A percentile compares a stretch with the other conserved stretches of the same genome.
phyloP scores from a whole-genome alignment of 1,140 invertebrate species.

The Odontomachus brunneus region DNA sequence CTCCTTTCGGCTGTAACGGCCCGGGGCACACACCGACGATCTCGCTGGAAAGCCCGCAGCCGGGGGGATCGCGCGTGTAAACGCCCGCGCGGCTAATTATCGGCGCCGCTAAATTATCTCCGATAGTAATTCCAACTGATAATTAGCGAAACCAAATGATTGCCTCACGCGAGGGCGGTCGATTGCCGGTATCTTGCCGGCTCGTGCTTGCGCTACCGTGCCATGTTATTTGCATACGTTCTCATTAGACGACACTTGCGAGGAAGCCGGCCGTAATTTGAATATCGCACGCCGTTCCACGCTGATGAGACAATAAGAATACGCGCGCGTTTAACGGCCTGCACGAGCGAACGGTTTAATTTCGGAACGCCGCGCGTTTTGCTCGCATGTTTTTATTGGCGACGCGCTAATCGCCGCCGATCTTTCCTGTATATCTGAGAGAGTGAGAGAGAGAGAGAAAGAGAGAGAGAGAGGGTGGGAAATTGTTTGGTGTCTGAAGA shows the following conservation, averaged over 20 bases:
- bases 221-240: constrained; percentile 56
- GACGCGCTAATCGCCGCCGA: not conserved
- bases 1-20: constrained; percentile 57
- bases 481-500: not conserved
- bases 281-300: constrained; percentile 47
- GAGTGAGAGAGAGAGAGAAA: too few relatives aligned
- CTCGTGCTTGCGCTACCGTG: not conserved
- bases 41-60: not conserved
- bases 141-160: constrained; percentile 63
- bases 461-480: not conserved
- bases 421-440: not conserved
- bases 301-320: constrained; percentile 54
- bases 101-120: constrained; percentile 40
- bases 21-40: not conserved
- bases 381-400: constrained; percentile 1
- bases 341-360: constrained; percentile 35
- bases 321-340: constrained; percentile 15
- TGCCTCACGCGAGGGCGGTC: not conserved
- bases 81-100: constrained; percentile 61
- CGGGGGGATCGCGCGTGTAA: constrained; percentile 26
- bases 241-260: constrained; percentile 36
- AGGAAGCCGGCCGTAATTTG: constrained; percentile 44
- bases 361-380: not conserved
- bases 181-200: constrained; percentile 38
- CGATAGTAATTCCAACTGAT: constrained; percentile 44